Percentiles rank a stretch among this genome's conserved stretches.
Evolutionary conservation across 2,113 vertebrate species (phyloP).

Genomic region (Ia io): DNA sequence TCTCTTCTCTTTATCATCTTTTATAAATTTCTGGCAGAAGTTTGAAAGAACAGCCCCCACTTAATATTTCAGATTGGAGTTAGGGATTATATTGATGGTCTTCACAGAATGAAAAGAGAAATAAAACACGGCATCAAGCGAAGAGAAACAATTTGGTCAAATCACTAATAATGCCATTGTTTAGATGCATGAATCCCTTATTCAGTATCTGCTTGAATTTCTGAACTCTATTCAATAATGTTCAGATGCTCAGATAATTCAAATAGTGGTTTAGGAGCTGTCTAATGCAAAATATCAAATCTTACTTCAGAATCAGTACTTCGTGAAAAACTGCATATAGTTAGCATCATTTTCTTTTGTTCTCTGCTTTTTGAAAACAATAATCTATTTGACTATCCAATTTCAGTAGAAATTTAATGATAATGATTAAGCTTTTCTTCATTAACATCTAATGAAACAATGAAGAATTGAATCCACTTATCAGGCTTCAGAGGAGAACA

Average conservation of each 20-base stretch:
- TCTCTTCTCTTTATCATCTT: not conserved
- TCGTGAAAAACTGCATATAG: not conserved
- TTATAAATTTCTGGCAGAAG: not conserved
- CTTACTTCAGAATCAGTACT: not conserved
- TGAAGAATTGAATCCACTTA: not conserved
- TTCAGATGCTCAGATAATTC: not conserved
- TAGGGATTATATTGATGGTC: not conserved
- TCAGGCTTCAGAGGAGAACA: rapidly evolving
- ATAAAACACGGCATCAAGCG: not conserved
- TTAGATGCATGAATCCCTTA: not conserved
- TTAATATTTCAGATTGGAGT: not conserved
- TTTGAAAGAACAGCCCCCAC: not conserved
- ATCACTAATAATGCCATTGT: not conserved
- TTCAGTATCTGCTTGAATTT: not conserved
- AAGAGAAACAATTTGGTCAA: not conserved
- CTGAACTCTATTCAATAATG: not conserved
- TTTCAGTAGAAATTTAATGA: not conserved
- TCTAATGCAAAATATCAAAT: not conserved
- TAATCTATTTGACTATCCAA: not conserved
- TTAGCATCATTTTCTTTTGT: not conserved
- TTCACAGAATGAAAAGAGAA: not conserved
- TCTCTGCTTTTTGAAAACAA: not conserved
- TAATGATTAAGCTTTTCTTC: not conserved
- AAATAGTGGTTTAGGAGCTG: not conserved
- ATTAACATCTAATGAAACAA: not conserved